A percentile compares a stretch with the other conserved stretches of the same genome.
Evolutionary conservation across 2,888 invertebrate species (phyloP).

Genomic region (Leucania comma): DNA sequence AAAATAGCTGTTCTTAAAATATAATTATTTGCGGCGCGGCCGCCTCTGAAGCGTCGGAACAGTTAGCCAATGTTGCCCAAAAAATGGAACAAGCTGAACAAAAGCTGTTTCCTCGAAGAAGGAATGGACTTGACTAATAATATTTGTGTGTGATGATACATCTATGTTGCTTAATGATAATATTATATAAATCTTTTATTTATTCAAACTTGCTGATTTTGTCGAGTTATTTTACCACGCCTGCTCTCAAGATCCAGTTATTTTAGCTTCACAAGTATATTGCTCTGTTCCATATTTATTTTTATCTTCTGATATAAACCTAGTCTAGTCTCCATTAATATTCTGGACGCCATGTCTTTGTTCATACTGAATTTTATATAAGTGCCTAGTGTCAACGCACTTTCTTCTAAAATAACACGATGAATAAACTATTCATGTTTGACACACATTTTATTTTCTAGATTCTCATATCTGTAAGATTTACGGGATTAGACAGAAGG

Average conservation of each 20-base stretch:
- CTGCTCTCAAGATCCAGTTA: background rate
- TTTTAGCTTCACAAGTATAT: slow-evolving; percentile 3
- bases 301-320: slow-evolving; percentile 4
- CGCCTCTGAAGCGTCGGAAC: slow-evolving; percentile 82
- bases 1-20: slow-evolving; percentile 33
- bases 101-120: slow-evolving; percentile 81
- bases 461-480: too few relatives aligned
- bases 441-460: slow-evolving; percentile 17
- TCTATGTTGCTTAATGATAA: slow-evolving; percentile 34
- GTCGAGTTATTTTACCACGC: background rate
- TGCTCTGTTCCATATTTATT: slow-evolving; percentile 16
- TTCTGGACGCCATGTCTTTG: slow-evolving; percentile 8
- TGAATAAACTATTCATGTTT: slow-evolving; percentile 21
- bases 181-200: slow-evolving; percentile 37
- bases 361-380: slow-evolving; percentile 16
- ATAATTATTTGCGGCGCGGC: slow-evolving; percentile 79
- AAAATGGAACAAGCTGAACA: slow-evolving; percentile 84
- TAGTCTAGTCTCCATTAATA: slow-evolving; percentile 4
- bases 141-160: slow-evolving; percentile 16
- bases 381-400: slow-evolving; percentile 25
- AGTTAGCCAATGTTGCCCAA: slow-evolving; percentile 81
- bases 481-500: too few relatives aligned
- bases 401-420: slow-evolving; percentile 4
- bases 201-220: slow-evolving; percentile 41
- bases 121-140: slow-evolving; percentile 85